Evolutionary conservation across 1,140 invertebrate genomes (phyloP).

Genomic region (Trichomalopsis sarcophagae): DNA sequence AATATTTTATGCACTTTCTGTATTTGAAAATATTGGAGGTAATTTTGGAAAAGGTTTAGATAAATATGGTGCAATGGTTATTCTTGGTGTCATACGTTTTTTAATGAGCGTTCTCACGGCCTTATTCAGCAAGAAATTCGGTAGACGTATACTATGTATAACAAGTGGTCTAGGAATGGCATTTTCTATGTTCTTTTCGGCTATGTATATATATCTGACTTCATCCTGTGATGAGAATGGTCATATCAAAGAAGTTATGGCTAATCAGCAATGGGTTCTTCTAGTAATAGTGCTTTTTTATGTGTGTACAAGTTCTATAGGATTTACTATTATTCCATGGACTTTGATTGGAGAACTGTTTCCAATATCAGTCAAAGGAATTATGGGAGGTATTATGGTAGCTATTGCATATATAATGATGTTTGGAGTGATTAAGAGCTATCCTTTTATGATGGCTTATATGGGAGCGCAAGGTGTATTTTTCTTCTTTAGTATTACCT

Average conservation of each 20-base stretch:
- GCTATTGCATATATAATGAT: conserved; percentile 79
- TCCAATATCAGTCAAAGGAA: conserved; percentile 76
- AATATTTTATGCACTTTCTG: conserved; percentile 81
- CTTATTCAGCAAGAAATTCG: conserved; percentile 75
- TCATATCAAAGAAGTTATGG: conserved; percentile 51
- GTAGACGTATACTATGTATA: conserved; percentile 74
- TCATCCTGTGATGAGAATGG: conserved; percentile 54
- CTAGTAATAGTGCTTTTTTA: conserved; percentile 74
- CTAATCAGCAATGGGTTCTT: conserved; percentile 69
- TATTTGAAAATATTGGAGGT: conserved; percentile 74
- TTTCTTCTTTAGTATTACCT: conserved; percentile 78
- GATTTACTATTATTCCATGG: conserved; percentile 80
- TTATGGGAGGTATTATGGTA: conserved; percentile 76
- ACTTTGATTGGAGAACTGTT: conserved; percentile 77
- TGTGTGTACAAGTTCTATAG: conserved; percentile 76
- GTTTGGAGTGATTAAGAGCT: conserved; percentile 81
- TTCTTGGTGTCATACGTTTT: conserved; percentile 76
- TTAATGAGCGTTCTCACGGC: conserved; percentile 73
- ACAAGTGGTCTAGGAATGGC: conserved; percentile 77
- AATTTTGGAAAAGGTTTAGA: conserved; percentile 68
- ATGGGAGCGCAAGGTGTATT: conserved; percentile 77
- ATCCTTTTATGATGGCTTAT: conserved; percentile 74
- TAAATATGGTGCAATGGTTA: conserved; percentile 73
- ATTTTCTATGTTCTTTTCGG: conserved; percentile 75
- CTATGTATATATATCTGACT: conserved; percentile 71